Evolutionary conservation across 2,888 invertebrate species (phyloP), one percentile per base, ranked within the genome.

Genomic region (Thereva unica): DNA sequence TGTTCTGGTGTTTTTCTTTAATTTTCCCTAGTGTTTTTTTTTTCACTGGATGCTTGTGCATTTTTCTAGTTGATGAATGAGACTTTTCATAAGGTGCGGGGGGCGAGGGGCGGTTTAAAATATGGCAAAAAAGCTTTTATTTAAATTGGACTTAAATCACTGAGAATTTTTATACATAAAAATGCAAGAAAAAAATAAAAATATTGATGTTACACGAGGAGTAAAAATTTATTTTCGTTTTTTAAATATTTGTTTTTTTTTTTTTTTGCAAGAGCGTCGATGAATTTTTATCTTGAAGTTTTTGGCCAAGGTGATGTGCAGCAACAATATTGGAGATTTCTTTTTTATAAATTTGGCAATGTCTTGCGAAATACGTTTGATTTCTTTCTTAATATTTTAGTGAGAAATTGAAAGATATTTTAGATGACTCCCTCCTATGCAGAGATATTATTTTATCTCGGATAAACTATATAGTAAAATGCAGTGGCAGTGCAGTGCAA

Each of bases 71-170:
- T 61, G 61, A 61, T 40, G 61, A 50, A 61, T 61, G 61, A 49
- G 50, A 50, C 50, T 61, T 34, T 50, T 61, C 40, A 40, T 40
- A 23, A 23, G 2, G 23, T 23, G n/a, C n/a, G n/a, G 23, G 23
- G 23, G 23, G 23, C 23, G 23, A 23, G 23, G 23, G 1, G 23
- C 23, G 23, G 23, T 23, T 23, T 23, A 61, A 61, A 50, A 50
- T 41, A 40, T 40, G 23, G 50, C 40, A 61, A 49, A 61, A 41
- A 61, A 38, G 61, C 61, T 61, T 61, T 61, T 61, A 61, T 61
- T 61, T 50, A 61, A 61, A 61, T 61, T 61, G 61, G 50, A 61
- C 61, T 61, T 61, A 40, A 7, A 59, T 44, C 34, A 47, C 47
- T 37, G 12, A 47, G 57, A n/a, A 59, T 8, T 47, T 12, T 47